phyloP scores from a whole-genome alignment of 2,797 vertebrate genomes.

The Danio albolineatus region DNA sequence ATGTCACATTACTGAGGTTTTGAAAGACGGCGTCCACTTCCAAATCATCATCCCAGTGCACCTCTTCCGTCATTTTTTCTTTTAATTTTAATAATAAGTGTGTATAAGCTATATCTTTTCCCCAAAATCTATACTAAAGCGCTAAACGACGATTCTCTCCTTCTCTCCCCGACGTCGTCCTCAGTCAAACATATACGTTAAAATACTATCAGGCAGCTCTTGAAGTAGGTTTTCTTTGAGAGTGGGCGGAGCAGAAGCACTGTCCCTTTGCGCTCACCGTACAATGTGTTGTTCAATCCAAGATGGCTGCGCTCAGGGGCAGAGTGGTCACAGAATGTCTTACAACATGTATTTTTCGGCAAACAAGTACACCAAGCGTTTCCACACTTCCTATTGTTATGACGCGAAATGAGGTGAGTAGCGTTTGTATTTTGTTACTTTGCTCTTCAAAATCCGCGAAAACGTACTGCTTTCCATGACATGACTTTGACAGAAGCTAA shows the following conservation, averaged over 20 bases:
- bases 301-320: conserved; percentile 79
- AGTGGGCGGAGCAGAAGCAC: neutral
- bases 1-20: neutral
- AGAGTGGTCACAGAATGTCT: conserved; percentile 69
- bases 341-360: conserved; percentile 70
- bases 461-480: neutral
- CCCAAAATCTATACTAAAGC: neutral
- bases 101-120: neutral
- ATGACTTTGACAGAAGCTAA: conserved; percentile 44
- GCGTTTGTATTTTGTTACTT: neutral
- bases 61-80: neutral
- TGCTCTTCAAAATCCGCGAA: too few relatives aligned
- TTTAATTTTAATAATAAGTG: neutral
- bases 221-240: neutral
- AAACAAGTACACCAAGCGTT: conserved; percentile 54
- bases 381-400: conserved; percentile 36
- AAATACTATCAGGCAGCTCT: too few relatives aligned
- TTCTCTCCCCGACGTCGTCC: too few relatives aligned
- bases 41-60: neutral
- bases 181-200: too few relatives aligned
- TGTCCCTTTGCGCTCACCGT: conserved; percentile 68
- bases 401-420: conserved; percentile 67
- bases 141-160: neutral
- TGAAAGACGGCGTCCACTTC: neutral
- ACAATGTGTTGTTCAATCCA: conserved; percentile 20